A percentile compares a stretch with the other conserved stretches of the same genome.
Evolutionary conservation across 1,140 invertebrate species (phyloP).

Genomic region (Melipona quadrifasciata): DNA sequence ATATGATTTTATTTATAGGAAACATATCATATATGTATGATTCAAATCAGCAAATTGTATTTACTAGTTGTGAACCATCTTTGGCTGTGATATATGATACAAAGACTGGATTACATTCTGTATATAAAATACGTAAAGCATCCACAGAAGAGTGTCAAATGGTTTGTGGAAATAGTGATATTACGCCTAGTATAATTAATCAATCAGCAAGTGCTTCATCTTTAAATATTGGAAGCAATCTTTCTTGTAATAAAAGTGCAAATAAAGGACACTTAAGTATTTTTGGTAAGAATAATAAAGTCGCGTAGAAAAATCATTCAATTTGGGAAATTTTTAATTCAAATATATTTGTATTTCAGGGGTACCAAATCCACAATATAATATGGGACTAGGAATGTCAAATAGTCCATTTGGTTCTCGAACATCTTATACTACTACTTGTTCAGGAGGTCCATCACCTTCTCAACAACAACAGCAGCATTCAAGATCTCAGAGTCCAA

Average conservation of each 20-base stretch:
- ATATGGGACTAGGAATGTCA: constrained; percentile 64
- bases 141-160: constrained; percentile 86
- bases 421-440: constrained; percentile 74
- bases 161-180: constrained; percentile 82
- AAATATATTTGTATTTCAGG: constrained; percentile 58
- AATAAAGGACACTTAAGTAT: constrained; percentile 73
- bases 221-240: constrained; percentile 68
- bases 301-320: neutral
- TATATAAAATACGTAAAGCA: constrained; percentile 91
- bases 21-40: constrained; percentile 84
- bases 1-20: constrained; percentile 67
- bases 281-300: constrained; percentile 66
- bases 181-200: constrained; percentile 80
- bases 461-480: constrained; percentile 77
- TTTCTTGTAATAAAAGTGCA: constrained; percentile 69
- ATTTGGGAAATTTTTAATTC: constrained; percentile 7
- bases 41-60: constrained; percentile 83
- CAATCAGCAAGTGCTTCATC: constrained; percentile 77
- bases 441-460: constrained; percentile 70
- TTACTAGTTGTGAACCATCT: constrained; percentile 85
- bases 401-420: constrained; percentile 76
- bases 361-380: constrained; percentile 70
- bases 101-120: constrained; percentile 89
- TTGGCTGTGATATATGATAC: constrained; percentile 89
- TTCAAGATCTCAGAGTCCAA: constrained; percentile 84